Percentiles rank a stretch among this genome's conserved stretches.
Evolutionary conservation across 2,888 invertebrate genomes (phyloP).

Genomic region (Rotaria macrura): DNA sequence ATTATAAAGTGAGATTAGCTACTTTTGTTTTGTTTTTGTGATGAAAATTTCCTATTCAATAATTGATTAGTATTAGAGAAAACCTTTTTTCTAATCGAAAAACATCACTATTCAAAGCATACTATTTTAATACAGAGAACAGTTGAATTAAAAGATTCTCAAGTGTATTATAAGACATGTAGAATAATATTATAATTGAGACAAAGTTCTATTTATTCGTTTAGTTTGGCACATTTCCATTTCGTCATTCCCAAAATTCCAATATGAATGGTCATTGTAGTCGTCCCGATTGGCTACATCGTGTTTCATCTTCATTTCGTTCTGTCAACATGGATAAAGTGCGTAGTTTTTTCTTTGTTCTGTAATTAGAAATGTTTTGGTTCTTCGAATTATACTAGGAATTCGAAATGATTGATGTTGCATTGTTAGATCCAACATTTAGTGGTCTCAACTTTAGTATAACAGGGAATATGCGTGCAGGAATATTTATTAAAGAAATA

Average conservation of each 20-base stretch:
- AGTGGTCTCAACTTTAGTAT: constrained; percentile 72
- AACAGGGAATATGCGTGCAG: constrained; percentile 77
- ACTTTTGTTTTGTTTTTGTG: no score
- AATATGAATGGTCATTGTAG: neutral
- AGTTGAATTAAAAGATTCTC: no score
- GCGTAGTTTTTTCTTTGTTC: neutral
- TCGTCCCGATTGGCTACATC: neutral
- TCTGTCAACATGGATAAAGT: neutral
- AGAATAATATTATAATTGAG: no score
- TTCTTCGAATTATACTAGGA: neutral
- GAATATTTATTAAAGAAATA: constrained; percentile 75
- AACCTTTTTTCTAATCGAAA: no score
- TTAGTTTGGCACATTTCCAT: constrained; percentile 21
- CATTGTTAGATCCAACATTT: neutral
- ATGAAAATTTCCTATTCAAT: no score
- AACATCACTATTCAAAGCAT: no score
- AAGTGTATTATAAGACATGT: no score
- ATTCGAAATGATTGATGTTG: neutral
- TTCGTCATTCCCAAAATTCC: neutral
- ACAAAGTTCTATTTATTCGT: no score
- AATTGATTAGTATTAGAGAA: no score
- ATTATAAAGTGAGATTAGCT: neutral
- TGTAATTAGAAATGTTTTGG: neutral
- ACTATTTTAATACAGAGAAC: no score
- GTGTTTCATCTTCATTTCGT: neutral